These are phyloP conservation scores for Astreopora myriophthalma DNA, from an alignment of 64 coral and sea anemone species.

Conservation along the genomic window DNA sequence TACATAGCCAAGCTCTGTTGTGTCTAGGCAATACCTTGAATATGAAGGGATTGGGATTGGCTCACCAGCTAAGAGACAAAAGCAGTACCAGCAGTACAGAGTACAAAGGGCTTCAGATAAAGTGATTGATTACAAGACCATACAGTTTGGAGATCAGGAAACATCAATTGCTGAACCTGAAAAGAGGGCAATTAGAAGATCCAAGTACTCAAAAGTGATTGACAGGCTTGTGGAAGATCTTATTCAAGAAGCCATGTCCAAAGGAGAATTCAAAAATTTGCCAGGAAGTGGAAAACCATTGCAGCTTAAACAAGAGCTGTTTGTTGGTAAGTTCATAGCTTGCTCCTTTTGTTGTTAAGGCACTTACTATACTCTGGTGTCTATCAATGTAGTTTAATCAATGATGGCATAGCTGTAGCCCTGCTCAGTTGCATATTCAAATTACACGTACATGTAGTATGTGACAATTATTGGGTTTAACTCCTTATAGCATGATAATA, in stretches of 20 bases:
- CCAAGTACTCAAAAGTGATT: conserved; percentile 82
- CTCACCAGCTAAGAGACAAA: conserved; percentile 71
- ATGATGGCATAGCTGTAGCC: too few species aligned
- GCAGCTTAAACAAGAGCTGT: conserved; percentile 55
- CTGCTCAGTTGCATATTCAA: too few species aligned
- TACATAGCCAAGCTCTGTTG: neutral
- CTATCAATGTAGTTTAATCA: too few species aligned
- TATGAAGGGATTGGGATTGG: conserved; percentile 85
- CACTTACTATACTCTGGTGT: too few species aligned
- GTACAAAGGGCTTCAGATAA: conserved; percentile 83
- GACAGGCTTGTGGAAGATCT: conserved; percentile 88
- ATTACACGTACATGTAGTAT: too few species aligned
- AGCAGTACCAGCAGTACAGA: conserved; percentile 76
- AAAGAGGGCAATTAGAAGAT: conserved; percentile 75
- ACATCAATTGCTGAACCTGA: conserved; percentile 90
- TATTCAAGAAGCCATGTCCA: conserved; percentile 90
- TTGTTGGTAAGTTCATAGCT: conserved; percentile 60
- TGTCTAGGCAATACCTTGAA: conserved; percentile 75
- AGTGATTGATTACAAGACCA: conserved; percentile 75
- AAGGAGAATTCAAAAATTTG: conserved; percentile 88
- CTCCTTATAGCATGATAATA: too few species aligned
- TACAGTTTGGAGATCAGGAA: conserved; percentile 74
- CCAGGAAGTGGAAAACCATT: conserved; percentile 86
- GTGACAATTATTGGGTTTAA: too few species aligned
- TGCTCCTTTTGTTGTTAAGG: too few species aligned